These are phyloP conservation scores for Phodopus roborovskii DNA, from an alignment of 2,113 vertebrate genomes.

Conservation along the genomic window DNA sequence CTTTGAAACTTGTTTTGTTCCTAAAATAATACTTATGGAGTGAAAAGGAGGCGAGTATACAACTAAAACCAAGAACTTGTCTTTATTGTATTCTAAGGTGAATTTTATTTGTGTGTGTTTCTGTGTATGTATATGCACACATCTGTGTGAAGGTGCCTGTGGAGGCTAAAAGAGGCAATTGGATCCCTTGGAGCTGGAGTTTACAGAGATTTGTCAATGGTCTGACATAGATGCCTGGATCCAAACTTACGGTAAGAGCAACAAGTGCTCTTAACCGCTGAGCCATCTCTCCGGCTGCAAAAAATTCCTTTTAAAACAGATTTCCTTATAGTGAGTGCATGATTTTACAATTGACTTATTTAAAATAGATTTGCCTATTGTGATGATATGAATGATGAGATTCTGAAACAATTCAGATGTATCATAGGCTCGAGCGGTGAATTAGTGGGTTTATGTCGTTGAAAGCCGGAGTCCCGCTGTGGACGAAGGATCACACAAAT, in stretches of 20 bases:
- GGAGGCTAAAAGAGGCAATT: neutral
- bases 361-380: neutral
- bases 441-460: neutral
- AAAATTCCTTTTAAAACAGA: slow-evolving; percentile 26
- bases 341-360: neutral
- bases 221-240: neutral
- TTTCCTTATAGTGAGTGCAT: neutral
- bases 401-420: neutral
- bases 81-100: neutral
- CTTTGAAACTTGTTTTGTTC: slow-evolving; percentile 25
- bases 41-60: neutral
- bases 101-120: neutral
- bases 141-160: neutral
- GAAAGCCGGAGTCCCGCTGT: neutral
- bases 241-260: neutral
- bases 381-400: neutral
- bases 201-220: neutral
- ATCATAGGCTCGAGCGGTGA: neutral
- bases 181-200: neutral
- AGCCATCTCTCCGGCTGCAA: no score
- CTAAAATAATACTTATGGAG: slow-evolving; percentile 11
- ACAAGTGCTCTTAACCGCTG: neutral
- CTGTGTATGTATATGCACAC: neutral
- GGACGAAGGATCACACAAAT: neutral
- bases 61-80: neutral